Evolutionary conservation across 1,140 invertebrate genomes (phyloP).

Genomic region (Euwallacea fornicatus): DNA sequence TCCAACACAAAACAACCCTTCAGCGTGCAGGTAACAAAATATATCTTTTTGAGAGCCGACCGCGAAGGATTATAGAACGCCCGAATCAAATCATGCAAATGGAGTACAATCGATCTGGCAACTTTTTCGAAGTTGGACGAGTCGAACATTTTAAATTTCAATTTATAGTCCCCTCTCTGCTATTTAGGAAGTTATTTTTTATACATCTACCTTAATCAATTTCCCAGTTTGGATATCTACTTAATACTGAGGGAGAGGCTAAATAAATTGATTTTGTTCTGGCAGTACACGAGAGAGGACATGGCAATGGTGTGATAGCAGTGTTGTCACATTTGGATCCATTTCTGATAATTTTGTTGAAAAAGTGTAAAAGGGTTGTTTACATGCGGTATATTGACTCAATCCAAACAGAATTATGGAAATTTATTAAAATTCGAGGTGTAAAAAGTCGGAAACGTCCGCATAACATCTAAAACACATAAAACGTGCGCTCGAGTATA

Average conservation of each 20-base stretch:
- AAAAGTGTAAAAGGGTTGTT: too few species aligned
- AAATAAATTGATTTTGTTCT: constrained; percentile 8
- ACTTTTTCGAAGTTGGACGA: background rate
- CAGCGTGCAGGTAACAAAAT: too few species aligned
- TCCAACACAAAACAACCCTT: too few species aligned
- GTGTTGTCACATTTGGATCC: too few species aligned
- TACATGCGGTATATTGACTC: constrained; percentile 14
- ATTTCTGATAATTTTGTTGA: too few species aligned
- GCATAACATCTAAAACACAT: constrained; percentile 32
- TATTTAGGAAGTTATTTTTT: constrained; percentile 5
- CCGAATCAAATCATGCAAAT: constrained; percentile 6
- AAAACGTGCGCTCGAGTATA: constrained; percentile 13
- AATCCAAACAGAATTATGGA: constrained; percentile 31
- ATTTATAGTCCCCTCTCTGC: background rate
- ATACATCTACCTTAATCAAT: constrained; percentile 3
- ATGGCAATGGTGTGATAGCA: too few species aligned
- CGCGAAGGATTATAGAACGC: background rate
- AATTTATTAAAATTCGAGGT: constrained; percentile 33
- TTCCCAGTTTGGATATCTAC: constrained; percentile 2
- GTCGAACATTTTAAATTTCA: constrained; percentile 6
- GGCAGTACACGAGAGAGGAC: background rate
- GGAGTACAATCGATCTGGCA: constrained; percentile 1
- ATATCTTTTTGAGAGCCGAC: background rate
- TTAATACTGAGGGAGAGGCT: constrained; percentile 3
- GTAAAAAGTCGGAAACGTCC: constrained; percentile 29